These are phyloP conservation scores for Drosophila insularis DNA, from an alignment of 1,140 invertebrate species.

Conservation along the genomic window DNA sequence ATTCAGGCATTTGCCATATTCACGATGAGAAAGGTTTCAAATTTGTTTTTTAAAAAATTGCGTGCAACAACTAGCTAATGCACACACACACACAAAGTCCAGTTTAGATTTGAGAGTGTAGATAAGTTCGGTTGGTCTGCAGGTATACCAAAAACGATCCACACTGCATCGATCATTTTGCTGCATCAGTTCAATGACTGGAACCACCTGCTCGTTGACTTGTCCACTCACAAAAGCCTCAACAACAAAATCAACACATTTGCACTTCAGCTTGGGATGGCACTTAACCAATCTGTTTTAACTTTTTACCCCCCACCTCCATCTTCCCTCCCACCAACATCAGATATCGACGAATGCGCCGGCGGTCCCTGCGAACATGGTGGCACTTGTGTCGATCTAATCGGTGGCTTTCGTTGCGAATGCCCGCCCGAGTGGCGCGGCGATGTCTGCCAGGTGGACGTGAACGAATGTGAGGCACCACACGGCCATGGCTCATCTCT, in stretches of 20 bases:
- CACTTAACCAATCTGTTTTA: slow-evolving; percentile 54
- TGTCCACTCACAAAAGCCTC: slow-evolving; percentile 21
- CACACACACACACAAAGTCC: slow-evolving; percentile 17
- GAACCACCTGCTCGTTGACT: slow-evolving; percentile 55
- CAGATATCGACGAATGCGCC: slow-evolving; percentile 92
- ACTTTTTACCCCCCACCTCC: background rate
- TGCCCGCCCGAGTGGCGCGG: slow-evolving; percentile 93
- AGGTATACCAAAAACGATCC: slow-evolving; percentile 12
- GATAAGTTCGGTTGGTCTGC: slow-evolving; percentile 26
- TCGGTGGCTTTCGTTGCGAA: slow-evolving; percentile 89
- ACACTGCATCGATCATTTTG: slow-evolving; percentile 32
- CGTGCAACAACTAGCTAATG: slow-evolving; percentile 37
- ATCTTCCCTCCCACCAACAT: slow-evolving; percentile 19
- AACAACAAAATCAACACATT: slow-evolving; percentile 71
- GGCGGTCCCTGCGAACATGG: slow-evolving; percentile 93
- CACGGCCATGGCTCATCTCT: slow-evolving; percentile 45
- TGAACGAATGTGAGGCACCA: slow-evolving; percentile 86
- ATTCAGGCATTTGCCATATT: too few species aligned
- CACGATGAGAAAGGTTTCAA: too few species aligned
- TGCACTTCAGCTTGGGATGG: slow-evolving; percentile 52
- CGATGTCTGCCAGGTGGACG: slow-evolving; percentile 89
- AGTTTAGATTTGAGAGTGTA: slow-evolving; percentile 33
- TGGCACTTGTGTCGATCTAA: slow-evolving; percentile 91
- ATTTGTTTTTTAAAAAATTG: slow-evolving; percentile 49
- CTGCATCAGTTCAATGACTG: slow-evolving; percentile 63